phyloP scores from a whole-genome alignment of 2,113 vertebrate genomes.

The Trichechus manatus region DNA sequence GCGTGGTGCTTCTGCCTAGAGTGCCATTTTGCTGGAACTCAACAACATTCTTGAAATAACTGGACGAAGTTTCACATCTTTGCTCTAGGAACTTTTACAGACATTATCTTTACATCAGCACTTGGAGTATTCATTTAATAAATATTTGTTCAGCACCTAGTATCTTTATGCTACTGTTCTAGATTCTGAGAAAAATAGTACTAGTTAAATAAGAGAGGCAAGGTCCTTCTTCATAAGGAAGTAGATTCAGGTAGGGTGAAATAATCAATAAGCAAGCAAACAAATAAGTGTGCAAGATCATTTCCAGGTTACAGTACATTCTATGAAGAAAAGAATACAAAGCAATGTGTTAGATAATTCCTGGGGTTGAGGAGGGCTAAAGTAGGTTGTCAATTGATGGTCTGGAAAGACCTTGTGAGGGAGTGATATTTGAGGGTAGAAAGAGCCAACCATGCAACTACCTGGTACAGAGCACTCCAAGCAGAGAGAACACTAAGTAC shows the following conservation, averaged over 20 bases:
- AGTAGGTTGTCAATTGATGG: neutral
- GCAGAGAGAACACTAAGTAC: neutral
- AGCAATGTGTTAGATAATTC: neutral
- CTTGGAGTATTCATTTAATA: neutral
- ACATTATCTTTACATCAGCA: neutral
- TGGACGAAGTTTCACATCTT: neutral
- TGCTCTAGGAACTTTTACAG: neutral
- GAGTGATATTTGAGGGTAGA: neutral
- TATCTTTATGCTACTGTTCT: neutral
- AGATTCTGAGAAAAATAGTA: neutral
- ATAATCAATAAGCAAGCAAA: neutral
- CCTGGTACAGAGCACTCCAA: neutral
- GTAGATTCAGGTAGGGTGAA: slow-evolving; percentile 11
- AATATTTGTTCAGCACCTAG: neutral
- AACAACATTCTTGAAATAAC: neutral
- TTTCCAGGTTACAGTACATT: neutral
- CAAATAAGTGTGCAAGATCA: neutral
- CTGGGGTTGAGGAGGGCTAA: no score
- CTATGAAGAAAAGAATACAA: neutral
- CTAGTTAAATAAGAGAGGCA: slow-evolving; percentile 26
- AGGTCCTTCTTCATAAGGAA: neutral
- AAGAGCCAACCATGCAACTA: neutral
- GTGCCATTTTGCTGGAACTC: no score
- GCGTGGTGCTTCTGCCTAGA: no score
- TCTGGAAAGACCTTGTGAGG: neutral